Base-by-base conservation (phyloP, 2,888 invertebrate species). In the Dioctria linearis region DNA sequence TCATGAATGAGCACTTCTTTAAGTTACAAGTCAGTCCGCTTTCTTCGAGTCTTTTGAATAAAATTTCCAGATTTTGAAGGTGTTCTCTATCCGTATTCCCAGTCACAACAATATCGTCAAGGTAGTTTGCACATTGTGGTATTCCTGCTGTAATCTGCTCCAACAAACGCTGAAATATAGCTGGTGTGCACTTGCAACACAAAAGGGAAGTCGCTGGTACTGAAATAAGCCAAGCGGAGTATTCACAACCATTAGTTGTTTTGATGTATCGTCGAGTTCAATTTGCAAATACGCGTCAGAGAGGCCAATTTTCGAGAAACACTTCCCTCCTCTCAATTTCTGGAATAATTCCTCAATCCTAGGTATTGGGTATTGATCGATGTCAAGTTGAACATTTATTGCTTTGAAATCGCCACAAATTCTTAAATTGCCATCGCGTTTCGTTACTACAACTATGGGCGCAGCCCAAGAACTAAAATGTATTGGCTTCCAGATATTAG, bases 371-470 rank as follows among this genome's bases (percentile, higher is more conserved):
- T 81, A 63, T 42, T 57, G 54, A 25, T 78, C 81, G 4, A 78
- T 40, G 11, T 57, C 49, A 39, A 82, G 59, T 13, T 71, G 61
- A 5, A 79, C 78, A 49, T 82, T 82, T 59, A 81, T 8, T 13
- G 80, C 76, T 39, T 81, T 80, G 46, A 83, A 81, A 43, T 83
- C 83, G 3, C 80, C 83, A n/a, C 84, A 84, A n/a, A 84, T 83
- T 6, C 84, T 51, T 57, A 84, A 78, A n/a, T 75, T 63, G n/a
- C 86, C 86, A 80, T 87, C 84, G 8, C 82, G 83, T 82, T 88
- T 88, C 2, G 85, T 78, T 1, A 88, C 84, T 2, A 86, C 85
- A 3, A 87, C 87, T 4, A 88, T 84, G 0, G 87, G 87, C 6
- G 86, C 86, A 9, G 83, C 86, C 86, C 86, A 87, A 5, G 83